Conservation (phyloP, 2,113 vertebrate species). For the Gorilla gorilla region DNA sequence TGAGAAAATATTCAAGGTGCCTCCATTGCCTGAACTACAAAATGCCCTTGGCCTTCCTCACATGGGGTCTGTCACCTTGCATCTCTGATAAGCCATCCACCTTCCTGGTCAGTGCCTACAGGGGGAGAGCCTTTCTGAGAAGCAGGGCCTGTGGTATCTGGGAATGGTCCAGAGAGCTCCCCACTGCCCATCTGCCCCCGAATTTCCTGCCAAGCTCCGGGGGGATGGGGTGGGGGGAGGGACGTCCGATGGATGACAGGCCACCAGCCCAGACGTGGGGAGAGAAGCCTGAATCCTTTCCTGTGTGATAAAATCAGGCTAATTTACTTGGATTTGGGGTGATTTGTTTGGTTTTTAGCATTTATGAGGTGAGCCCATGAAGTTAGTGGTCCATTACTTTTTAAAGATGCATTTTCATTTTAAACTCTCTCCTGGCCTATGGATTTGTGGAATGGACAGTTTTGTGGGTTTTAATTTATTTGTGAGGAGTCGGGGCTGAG, state of each 20-base stretch:
- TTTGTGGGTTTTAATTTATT: background rate
- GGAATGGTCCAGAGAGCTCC: background rate
- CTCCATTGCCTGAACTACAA: background rate
- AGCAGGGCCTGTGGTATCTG: background rate
- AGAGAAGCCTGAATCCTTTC: background rate
- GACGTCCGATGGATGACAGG: accelerated
- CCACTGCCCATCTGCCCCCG: accelerated
- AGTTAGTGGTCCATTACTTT: background rate
- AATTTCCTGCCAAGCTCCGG: background rate
- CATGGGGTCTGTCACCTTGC: background rate
- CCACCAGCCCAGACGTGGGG: background rate
- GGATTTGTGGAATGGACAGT: background rate
- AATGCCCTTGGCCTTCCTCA: background rate
- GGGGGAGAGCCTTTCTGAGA: too few species aligned
- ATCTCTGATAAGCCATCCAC: background rate
- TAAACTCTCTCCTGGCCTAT: background rate
- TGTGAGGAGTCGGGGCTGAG: background rate
- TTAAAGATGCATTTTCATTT: background rate
- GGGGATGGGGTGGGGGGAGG: too few species aligned
- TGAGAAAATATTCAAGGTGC: background rate
- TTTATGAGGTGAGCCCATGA: background rate
- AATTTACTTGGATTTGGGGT: background rate
- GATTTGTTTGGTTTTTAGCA: background rate
- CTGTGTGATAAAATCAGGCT: background rate
- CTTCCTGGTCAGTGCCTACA: background rate